phyloP scores from a whole-genome alignment of 2,888 invertebrate genomes.

The Odontomyia ornata region DNA sequence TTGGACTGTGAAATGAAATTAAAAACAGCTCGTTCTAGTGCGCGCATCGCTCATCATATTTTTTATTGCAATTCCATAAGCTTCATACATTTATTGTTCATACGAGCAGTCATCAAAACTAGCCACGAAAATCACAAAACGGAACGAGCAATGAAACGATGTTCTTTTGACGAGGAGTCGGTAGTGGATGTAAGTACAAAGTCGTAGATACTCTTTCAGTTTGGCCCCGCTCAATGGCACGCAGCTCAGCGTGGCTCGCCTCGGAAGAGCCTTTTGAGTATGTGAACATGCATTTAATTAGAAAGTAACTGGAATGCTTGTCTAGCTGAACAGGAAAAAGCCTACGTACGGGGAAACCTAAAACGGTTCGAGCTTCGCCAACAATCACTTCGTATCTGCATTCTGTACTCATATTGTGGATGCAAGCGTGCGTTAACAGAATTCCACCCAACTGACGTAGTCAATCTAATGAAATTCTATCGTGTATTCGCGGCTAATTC shows the following conservation, averaged over 20 bases:
- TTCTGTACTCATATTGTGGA: too few species aligned
- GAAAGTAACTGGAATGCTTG: neutral
- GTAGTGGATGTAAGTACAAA: too few species aligned
- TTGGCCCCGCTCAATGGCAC: too few species aligned
- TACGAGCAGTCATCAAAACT: neutral
- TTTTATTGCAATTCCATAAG: too few species aligned
- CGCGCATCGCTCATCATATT: constrained; percentile 3
- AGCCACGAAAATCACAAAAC: neutral
- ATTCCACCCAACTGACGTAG: too few species aligned
- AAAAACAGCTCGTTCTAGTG: neutral
- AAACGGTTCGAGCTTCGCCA: neutral
- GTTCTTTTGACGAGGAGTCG: neutral
- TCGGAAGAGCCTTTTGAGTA: neutral
- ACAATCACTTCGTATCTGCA: too few species aligned
- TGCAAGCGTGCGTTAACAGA: too few species aligned
- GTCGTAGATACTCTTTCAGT: too few species aligned
- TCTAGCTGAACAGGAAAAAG: neutral
- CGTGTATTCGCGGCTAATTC: too few species aligned
- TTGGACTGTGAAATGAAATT: neutral
- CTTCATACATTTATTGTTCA: too few species aligned
- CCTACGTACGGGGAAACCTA: neutral
- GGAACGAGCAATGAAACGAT: neutral
- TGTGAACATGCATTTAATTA: neutral
- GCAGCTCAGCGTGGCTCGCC: too few species aligned
- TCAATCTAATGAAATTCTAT: too few species aligned